A percentile compares a stretch with the other conserved stretches of the same genome.
phyloP scores from a whole-genome alignment of 2,888 invertebrate species.

The Xanthia icteritia region DNA sequence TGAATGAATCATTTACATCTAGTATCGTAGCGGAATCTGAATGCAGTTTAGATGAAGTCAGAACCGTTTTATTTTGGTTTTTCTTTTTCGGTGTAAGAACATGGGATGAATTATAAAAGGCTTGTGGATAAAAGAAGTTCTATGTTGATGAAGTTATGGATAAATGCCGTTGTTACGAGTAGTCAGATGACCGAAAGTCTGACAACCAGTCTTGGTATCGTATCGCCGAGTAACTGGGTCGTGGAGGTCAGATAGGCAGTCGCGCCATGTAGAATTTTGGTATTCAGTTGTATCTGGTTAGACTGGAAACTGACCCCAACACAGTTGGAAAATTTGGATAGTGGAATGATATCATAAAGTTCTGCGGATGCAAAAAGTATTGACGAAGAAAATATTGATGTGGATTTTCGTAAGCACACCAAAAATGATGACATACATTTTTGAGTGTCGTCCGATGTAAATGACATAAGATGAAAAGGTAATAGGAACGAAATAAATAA shows the following conservation, averaged over 20 bases:
- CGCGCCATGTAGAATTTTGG: not conserved
- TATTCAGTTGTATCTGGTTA: not conserved
- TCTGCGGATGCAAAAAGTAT: too few relatives aligned
- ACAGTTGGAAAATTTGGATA: not conserved
- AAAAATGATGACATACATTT: not conserved
- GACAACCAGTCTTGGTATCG: not conserved
- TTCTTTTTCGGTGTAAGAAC: not conserved
- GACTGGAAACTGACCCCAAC: not conserved
- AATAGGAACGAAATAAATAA: not conserved
- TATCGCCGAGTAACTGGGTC: not conserved
- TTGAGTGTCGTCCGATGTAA: not conserved
- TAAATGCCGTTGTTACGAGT: too few relatives aligned
- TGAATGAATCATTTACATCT: conserved; percentile 26
- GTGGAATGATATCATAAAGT: not conserved
- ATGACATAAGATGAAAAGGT: not conserved
- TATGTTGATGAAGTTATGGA: not conserved
- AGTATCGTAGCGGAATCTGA: conserved; percentile 30
- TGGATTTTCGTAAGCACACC: not conserved
- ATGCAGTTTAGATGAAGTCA: not conserved
- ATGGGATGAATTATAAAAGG: too few relatives aligned
- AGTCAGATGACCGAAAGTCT: not conserved
- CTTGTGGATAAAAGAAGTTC: not conserved
- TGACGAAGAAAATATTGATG: not conserved
- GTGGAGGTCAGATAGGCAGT: not conserved
- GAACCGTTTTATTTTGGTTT: not conserved